phyloP scores from a whole-genome alignment of 2,888 invertebrate species.

The Bhutanitis thaidina region DNA sequence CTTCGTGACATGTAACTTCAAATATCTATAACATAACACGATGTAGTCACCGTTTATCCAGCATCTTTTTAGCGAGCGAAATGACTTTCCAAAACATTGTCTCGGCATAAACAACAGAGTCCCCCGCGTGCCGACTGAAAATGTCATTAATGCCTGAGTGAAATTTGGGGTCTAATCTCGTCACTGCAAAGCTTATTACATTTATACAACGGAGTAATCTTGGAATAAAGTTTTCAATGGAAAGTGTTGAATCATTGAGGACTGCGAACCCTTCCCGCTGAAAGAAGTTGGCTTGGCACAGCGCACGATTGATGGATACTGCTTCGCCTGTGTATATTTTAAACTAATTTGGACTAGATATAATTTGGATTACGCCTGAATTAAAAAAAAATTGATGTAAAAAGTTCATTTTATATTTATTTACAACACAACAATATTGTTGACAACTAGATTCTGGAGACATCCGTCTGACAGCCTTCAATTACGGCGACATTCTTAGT shows the following conservation, averaged over 20 bases:
- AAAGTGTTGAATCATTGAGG: constrained; percentile 75
- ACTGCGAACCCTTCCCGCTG: constrained; percentile 70
- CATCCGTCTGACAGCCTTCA: no score
- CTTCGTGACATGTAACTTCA: neutral
- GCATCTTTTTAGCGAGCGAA: constrained; percentile 57
- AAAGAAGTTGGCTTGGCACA: constrained; percentile 51
- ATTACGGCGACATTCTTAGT: no score
- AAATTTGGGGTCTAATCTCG: constrained; percentile 78
- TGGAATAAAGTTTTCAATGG: constrained; percentile 78
- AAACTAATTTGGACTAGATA: constrained; percentile 8
- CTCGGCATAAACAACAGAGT: constrained; percentile 60
- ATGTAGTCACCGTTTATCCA: constrained; percentile 31
- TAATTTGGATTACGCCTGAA: constrained; percentile 5
- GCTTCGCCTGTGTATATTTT: constrained; percentile 19
- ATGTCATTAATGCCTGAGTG: constrained; percentile 79
- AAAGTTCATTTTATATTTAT: no score
- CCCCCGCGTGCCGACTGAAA: constrained; percentile 66
- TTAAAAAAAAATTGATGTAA: no score
- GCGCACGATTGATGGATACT: constrained; percentile 33
- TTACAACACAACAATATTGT: no score
- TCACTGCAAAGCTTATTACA: constrained; percentile 79
- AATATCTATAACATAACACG: neutral
- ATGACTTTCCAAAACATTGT: constrained; percentile 79
- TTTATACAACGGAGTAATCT: constrained; percentile 78
- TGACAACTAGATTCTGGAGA: no score